Base-by-base conservation (phyloP, 2,797 vertebrate species). In the Lates japonicus region DNA sequence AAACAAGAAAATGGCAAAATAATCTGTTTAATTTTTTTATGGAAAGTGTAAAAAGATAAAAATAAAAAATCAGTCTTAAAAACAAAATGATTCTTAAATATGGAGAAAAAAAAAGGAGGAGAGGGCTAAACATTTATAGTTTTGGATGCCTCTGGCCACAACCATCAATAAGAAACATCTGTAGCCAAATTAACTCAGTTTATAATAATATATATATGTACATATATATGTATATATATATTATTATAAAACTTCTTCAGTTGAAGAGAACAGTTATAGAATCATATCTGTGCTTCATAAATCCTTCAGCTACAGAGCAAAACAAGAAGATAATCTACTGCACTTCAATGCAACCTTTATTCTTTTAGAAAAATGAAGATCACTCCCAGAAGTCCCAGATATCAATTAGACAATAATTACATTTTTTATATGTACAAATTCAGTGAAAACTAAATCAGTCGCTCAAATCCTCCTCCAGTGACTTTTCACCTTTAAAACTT, bases 371-470 rank as follows among this genome's bases (percentile, higher is more conserved):
- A 73, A 60, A 22, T 39, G 10, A 10, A 11, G 9, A 9, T 17
- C 42, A 16, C 42, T 46, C 6, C 4, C 29, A 75, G 12, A 60
- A 25, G 10, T 66, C 35, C 35, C 14, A 29, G 25, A 66, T n/a
- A 7, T 1, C 7, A 48, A 55, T 22, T 12, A 35, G 33, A 55
- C 8, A 19, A 25, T 31, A 70, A 19, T 54, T 25, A 59, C 19
- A 58, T 63, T 71, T 58, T 82, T 54, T 51, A 52, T n/a, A 62
- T 49, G 31, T 57, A 80, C 71, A 83, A 10, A 25, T 29, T 13
- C 25, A 33, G 14, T 70, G n/a, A 10, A 42, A 19, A 41, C 48
- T 16, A 17, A 55, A 44, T 35, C 20, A 63, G 20, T 4, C 2
- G 16, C 10, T 20, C 4, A 55, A 48, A 59, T 17, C 22, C 7